Base-by-base conservation (phyloP, 2,113 vertebrate species). In the Thinocorus orbignyianus region DNA sequence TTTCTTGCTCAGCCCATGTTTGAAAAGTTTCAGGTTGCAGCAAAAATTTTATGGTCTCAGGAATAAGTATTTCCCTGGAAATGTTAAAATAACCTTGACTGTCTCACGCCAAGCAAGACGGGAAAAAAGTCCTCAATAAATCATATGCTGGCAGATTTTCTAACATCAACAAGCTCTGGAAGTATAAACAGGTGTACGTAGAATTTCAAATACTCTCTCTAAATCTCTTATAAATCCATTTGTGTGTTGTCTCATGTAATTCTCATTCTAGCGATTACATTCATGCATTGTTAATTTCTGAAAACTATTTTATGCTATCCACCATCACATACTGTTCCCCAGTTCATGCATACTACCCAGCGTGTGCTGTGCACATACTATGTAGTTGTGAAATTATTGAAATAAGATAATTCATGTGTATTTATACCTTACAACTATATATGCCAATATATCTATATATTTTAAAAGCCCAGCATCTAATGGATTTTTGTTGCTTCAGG, bases 401-500 rank as follows among this genome's bases (percentile, higher is more conserved):
- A 96, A 93, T 14, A 89, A 49, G 70, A 82, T 72, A 71, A 94
- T 78, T 37, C 51, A 73, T 31, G 76, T 91, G 83, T 54, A 91
- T 95, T 89, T 90, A 82, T 94, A 80, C 66, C 91, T 96, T 95
- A 77, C 95, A 95, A 64, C 83, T 79, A 93, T 71, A 97, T 66
- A 94, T 93, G 94, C 91, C 97, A 89, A 97, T 85, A 95, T 86
- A 91, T 91, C 64, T 96, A 81, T 93, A 64, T 96, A 79, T 96
- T 93, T 97, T 95, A 60, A 93, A 97, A 97, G 61, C 70, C 89
- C 57, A 96, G 95, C 92, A 97, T 97, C 95, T 97, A 98, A 98
- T 98, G 98, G 96, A 97, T 98, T 98, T 98, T 98, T 97, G 93
- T 94, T 97, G 96, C 97, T 97, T 91, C 94, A 97, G 97, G 98